Evolutionary conservation across 2,888 invertebrate genomes (phyloP), one percentile per base, ranked within the genome.

Genomic region (Sesia bembeciformis): DNA sequence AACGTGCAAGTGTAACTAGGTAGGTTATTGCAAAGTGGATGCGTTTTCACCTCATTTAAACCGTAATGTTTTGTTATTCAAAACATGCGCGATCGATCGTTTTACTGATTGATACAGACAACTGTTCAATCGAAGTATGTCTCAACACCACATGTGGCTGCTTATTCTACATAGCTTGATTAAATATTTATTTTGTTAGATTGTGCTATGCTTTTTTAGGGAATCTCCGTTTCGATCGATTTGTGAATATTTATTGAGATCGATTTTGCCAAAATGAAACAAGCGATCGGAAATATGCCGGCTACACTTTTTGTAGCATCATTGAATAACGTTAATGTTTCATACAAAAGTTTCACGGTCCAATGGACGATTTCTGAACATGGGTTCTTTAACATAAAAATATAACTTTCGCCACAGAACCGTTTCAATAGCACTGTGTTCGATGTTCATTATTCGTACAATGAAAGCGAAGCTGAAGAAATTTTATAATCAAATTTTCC

Each of bases 51-150:
- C 62, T 63, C 54, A 40, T 40, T 40, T 58, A 65, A 65, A 70
- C 67, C 62, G 65, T 61, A 60, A 62, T 57, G 66, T 60, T 63
- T 74, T 76, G 73, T 72, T 68, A 78, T 75, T 68, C 74, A 62
- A 68, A 70, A 60, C 64, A 64, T 56, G 57, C 56, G 55, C 40
- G 49, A 46, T 51, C 57, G 68, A 73, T 70, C 55, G 62, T 58
- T 23, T 23, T 46, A 46, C 6, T 23, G 4, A 23, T 46, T 46
- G 46, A 46, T 46, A 46, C 7, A 46, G n/a, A 46, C 23, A 23
- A 23, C 23, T 23, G 23, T 23, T 23, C 23, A 23, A 23, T 23
- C 23, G 23, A 23, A 23, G 23, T 23, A 23, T 23, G 23, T 23
- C 23, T 23, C 23, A 23, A 23, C 23, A 23, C 23, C 23, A 23